A percentile compares a stretch with the other conserved stretches of the same genome.
These are phyloP conservation scores for Xyliphius kryptos DNA, from an alignment of 2,113 vertebrate genomes.

Conservation along the genomic window DNA sequence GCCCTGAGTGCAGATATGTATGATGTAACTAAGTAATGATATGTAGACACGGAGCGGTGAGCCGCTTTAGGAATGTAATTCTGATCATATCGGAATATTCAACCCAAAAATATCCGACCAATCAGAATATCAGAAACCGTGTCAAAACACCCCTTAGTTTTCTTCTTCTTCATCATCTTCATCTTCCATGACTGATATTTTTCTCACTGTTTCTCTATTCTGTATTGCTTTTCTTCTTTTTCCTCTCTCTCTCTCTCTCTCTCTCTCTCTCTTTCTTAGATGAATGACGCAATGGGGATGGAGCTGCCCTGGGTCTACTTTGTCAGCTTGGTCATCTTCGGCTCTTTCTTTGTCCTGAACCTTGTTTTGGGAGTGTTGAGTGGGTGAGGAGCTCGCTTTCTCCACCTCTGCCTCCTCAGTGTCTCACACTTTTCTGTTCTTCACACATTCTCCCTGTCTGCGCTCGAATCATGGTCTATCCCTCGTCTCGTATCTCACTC, in stretches of 20 bases:
- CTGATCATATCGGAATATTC: no score
- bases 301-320: slow-evolving; percentile 99
- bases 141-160: no score
- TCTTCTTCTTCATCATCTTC: no score
- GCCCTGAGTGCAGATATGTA: no score
- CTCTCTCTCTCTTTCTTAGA: slow-evolving; percentile 74
- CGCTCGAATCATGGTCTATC: slow-evolving; percentile 20
- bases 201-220: background rate
- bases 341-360: slow-evolving; percentile 99
- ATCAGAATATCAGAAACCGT: no score
- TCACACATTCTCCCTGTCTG: background rate
- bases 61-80: no score
- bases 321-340: slow-evolving; percentile 99
- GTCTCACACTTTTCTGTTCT: background rate
- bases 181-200: background rate
- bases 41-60: no score
- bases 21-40: no score
- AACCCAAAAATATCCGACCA: no score
- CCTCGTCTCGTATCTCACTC: no score
- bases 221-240: background rate
- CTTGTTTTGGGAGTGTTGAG: slow-evolving; percentile 99
- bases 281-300: slow-evolving; percentile 99
- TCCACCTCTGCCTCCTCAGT: slow-evolving; percentile 54
- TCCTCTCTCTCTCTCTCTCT: slow-evolving; percentile 8
- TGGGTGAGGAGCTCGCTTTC: slow-evolving; percentile 89